Conservation (phyloP, 2,888 invertebrate genomes). For the Lasioglossum oenotherae region DNA sequence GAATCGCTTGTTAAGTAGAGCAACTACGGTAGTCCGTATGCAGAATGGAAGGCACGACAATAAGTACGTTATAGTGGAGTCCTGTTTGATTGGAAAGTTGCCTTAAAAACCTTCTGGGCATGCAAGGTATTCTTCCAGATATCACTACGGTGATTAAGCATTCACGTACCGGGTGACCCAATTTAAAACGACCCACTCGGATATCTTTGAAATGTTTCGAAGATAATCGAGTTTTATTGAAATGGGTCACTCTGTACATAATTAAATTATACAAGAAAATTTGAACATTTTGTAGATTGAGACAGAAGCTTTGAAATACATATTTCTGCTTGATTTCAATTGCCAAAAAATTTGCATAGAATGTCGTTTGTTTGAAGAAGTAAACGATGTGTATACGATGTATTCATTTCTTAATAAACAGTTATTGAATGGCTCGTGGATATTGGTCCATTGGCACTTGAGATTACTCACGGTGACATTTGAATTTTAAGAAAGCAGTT, state of each 20-base stretch:
- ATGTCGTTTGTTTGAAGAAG: neutral
- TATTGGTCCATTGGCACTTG: conserved; percentile 12
- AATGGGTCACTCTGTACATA: neutral
- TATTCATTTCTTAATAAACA: neutral
- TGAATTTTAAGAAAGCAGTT: neutral
- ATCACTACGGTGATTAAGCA: neutral
- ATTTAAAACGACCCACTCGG: neutral
- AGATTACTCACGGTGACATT: neutral
- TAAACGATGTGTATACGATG: neutral
- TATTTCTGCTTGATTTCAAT: neutral
- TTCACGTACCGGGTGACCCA: neutral
- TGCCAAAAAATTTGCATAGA: neutral
- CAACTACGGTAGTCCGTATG: conserved; percentile 60
- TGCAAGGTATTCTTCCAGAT: conserved; percentile 6
- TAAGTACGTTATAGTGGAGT: conserved; percentile 71
- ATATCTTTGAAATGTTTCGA: neutral
- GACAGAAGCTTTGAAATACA: neutral
- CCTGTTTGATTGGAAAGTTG: conserved; percentile 45
- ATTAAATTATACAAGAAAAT: conserved; percentile 2
- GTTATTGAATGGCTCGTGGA: neutral
- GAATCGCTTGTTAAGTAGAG: conserved; percentile 41
- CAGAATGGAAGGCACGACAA: conserved; percentile 74
- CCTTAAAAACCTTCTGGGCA: conserved; percentile 59
- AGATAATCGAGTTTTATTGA: neutral
- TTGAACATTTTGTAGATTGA: neutral